Base-by-base conservation (phyloP, 2,113 vertebrate genomes). In the Rhegmatorhina hoffmannsi region DNA sequence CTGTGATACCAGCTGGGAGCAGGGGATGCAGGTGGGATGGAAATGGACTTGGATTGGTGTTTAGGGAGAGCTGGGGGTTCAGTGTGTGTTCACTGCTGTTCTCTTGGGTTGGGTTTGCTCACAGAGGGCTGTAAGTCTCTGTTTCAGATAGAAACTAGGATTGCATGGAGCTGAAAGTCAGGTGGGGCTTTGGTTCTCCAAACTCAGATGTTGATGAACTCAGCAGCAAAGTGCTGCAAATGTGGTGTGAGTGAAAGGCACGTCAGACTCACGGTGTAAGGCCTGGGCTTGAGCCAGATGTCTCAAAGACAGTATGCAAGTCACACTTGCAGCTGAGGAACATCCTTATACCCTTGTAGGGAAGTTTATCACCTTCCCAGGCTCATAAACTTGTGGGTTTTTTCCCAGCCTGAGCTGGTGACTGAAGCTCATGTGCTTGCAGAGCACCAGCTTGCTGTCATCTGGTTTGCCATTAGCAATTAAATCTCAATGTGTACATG, bases 341-440 rank as follows among this genome's bases (percentile, higher is more conserved):
- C 23, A 76, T 46, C 82, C 59, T 68, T 62, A 31, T 64, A 87
- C 31, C 63, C 70, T 85, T 92, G 59, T 29, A 44, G 55, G 67
- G 80, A 75, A 76, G 70, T 83, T 81, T 85, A 19, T 88, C 43
- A 77, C 59, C 40, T 89, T 93, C 55, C 52, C 26, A 50, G 36
- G 20, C 50, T 77, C 34, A 12, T 53, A 67, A 74, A 4, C 43
- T 50, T 87, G 12, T 50, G 40, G 18, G 34, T 17, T 10, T 2
- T 5, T 3, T 1, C 21, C 33, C 55, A 55, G 15, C 25, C 74
- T 38, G 56, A 21, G 43, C 38, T 70, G 60, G 33, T 62, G 74
- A 15, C 28, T 40, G 75, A 94, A 64, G 31, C 62, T 91, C 40
- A 20, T 13, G 8, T 72, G 31, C 93, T 79, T 91, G 76, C 64